Percentiles rank a stretch among this genome's conserved stretches.
phyloP scores from a whole-genome alignment of 2,797 vertebrate genomes.

The Nyctalus aviator region DNA sequence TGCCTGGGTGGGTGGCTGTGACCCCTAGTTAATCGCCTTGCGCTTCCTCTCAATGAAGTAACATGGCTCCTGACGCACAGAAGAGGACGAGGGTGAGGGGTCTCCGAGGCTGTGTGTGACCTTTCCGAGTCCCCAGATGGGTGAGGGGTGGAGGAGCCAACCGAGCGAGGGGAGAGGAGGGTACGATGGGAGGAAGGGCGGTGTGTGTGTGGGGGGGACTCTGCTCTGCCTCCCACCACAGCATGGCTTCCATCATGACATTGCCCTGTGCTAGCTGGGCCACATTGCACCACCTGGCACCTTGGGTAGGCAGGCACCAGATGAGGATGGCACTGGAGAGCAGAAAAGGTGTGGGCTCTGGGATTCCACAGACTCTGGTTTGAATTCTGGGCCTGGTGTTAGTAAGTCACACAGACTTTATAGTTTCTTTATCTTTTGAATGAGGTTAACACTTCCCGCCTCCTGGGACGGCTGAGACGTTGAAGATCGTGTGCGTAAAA shows the following conservation, averaged over 20 bases:
- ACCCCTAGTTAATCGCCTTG: background rate
- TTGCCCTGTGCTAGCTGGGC: background rate
- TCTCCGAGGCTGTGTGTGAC: background rate
- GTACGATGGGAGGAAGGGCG: no score
- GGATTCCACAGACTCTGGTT: background rate
- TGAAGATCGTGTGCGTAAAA: background rate
- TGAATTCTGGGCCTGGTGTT: background rate
- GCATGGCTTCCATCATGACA: background rate
- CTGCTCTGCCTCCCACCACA: accelerated
- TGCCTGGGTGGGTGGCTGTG: accelerated
- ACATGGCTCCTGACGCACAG: background rate
- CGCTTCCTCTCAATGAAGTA: conserved; percentile 34
- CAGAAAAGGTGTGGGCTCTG: background rate
- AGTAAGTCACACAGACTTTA: background rate
- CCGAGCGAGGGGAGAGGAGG: background rate
- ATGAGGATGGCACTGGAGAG: background rate
- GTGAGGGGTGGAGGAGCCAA: background rate
- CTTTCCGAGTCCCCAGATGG: background rate
- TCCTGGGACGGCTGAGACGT: background rate
- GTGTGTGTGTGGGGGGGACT: background rate
- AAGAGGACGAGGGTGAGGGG: accelerated
- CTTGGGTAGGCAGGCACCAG: background rate
- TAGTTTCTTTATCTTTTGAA: background rate
- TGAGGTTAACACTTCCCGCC: background rate
- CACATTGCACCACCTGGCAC: background rate